phyloP scores from a whole-genome alignment of 2,888 invertebrate species.

The Anticlea derivata region DNA sequence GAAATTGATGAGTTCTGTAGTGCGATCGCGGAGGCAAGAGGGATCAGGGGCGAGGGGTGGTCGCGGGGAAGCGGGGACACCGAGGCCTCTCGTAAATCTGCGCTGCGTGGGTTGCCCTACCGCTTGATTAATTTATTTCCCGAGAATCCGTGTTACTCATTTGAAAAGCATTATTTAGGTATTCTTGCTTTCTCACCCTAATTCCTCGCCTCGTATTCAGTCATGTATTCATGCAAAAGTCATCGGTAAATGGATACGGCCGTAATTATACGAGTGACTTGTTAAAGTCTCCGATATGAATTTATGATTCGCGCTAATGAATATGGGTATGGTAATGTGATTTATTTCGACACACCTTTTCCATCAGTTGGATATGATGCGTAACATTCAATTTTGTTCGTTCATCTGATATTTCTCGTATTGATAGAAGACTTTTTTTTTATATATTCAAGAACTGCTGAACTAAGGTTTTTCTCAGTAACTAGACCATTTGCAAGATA shows the following conservation, averaged over 20 bases:
- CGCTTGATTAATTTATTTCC: conserved; percentile 74
- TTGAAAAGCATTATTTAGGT: conserved; percentile 56
- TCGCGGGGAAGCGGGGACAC: conserved; percentile 30
- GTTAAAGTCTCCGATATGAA: conserved; percentile 31
- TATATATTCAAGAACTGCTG: no score
- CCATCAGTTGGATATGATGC: not conserved
- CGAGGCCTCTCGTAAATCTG: conserved; percentile 69
- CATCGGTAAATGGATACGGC: conserved; percentile 33
- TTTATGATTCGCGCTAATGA: conserved; percentile 29
- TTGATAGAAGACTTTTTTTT: no score
- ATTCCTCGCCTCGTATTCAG: conserved; percentile 46
- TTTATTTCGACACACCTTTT: conserved; percentile 19
- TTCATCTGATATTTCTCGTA: not conserved
- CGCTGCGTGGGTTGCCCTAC: conserved; percentile 59
- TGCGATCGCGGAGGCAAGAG: conserved; percentile 35
- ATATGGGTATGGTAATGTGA: conserved; percentile 19
- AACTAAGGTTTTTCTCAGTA: no score
- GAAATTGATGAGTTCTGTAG: conserved; percentile 79
- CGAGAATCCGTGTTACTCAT: conserved; percentile 64
- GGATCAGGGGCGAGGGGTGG: conserved; percentile 1
- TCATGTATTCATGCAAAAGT: conserved; percentile 39
- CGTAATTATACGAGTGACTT: conserved; percentile 31
- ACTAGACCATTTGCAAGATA: not conserved
- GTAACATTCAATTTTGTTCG: conserved; percentile 2
- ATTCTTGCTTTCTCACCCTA: conserved; percentile 43